Base-by-base conservation (phyloP, 2,888 invertebrate species). In the Masnerella sp. region DNA sequence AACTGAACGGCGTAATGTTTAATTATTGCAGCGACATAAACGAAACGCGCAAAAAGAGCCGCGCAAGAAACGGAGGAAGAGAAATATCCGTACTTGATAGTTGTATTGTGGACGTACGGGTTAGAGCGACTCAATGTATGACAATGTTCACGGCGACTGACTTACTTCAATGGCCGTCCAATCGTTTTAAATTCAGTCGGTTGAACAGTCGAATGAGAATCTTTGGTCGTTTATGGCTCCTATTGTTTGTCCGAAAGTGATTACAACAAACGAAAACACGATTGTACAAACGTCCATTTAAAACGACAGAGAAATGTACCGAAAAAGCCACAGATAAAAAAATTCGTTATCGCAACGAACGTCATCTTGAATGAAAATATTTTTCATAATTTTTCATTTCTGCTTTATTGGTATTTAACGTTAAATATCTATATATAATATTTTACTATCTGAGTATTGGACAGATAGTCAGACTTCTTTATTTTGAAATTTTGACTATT, bases 151-250 rank as follows among this genome's bases (percentile, higher is more conserved):
- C 79, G 69, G 76, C 56, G 78, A 76, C 75, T 79, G 79, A 81
- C 77, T 80, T 80, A 76, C 76, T 82, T 83, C 82, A 80, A 83
- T 83, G 65, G 74, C 62, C 15, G 17, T 64, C 70, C 75, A 78
- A 82, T 81, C 76, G 75, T 78, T 82, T 82, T 79, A 82, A 74
- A 77, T 61, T 75, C 80, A 78, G 75, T 59, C 75, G 74, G 79
- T 77, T 78, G 77, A 40, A 59, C 65, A 56, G 43, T 20, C 69
- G 77, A 79, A 81, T 79, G 79, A 77, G 77, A 79, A 79, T 80
- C 78, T 80, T 80, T 72, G 52, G 69, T 64, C 61, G 73, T 73
- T 76, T 77, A 72, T 74, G 54, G 59, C 34, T 42, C 20, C 45
- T 38, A 64, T 54, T 62, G 76, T 75, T 80, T 76, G 75, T 78